Evolutionary conservation across 1,140 invertebrate species (phyloP).

Genomic region (Metaphire vulgaris): DNA sequence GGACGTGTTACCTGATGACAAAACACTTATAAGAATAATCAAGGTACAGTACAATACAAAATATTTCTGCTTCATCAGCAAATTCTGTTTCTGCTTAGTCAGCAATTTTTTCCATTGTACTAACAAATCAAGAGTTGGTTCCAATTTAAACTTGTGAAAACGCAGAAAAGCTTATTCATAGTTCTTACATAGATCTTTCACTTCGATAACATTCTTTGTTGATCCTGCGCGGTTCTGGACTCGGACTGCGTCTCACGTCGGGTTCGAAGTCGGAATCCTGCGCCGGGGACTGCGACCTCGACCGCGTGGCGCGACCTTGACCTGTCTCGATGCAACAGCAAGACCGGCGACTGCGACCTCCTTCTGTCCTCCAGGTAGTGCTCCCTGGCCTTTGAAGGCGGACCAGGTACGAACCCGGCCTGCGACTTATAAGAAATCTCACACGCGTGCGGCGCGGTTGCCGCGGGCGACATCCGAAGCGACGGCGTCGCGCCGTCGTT

Average conservation of each 20-base stretch:
- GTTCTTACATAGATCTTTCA: conserved; percentile 26
- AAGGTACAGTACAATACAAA: no score
- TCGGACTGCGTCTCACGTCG: conserved; percentile 23
- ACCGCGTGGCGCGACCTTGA: conserved; percentile 10
- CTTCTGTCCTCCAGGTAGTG: conserved; percentile 25
- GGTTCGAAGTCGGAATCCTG: conserved; percentile 33
- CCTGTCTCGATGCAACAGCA: neutral
- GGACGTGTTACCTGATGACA: no score
- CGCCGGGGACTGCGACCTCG: conserved; percentile 29
- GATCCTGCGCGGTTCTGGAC: conserved; percentile 21
- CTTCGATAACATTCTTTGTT: conserved; percentile 29
- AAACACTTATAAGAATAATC: no score
- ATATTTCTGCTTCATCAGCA: no score
- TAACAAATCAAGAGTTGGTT: no score
- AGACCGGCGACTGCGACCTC: conserved; percentile 23
- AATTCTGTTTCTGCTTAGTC: no score
- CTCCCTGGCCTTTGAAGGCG: conserved; percentile 24
- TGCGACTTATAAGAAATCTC: conserved; percentile 9
- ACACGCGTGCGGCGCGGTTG: conserved; percentile 32
- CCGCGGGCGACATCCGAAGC: conserved; percentile 10
- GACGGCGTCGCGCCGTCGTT: conserved; percentile 1
- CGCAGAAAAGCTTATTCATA: no score
- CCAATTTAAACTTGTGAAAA: no score
- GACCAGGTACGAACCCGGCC: conserved; percentile 22
- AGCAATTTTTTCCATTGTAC: no score